Evolutionary conservation across 2,888 invertebrate genomes (phyloP), one percentile per base, ranked within the genome.

Genomic region (Lampropteryx suffumata): DNA sequence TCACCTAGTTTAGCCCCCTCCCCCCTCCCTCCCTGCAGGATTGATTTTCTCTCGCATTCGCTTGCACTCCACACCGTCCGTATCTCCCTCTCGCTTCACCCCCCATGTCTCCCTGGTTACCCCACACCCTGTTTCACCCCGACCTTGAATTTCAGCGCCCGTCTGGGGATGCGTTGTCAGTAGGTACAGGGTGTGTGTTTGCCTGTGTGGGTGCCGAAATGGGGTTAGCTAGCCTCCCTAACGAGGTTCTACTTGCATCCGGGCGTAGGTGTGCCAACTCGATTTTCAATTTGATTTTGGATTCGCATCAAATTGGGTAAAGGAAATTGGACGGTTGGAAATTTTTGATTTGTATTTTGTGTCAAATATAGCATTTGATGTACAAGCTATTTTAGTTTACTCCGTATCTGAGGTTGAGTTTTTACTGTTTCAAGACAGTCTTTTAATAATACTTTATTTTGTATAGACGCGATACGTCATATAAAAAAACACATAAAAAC

Each of bases 1-100:
- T 89, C 88, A 89, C 89, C 89, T 90, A 90, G 86, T 88, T 89
- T 81, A n/a, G n/a, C n/a, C n/a, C n/a, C n/a, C n/a, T n/a, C n/a
- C n/a, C n/a, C n/a, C 79, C 76, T 76, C 77, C 69, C 79, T 76
- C 82, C 82, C 71, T 90, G 89, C 89, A 89, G 88, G 85, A 90
- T 89, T 88, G 90, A 90, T 89, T 88, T 88, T 89, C 85, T 81
- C 76, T 82, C 82, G 65, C 82, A 84, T 84, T 84, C 81, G 76
- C 90, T 86, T 90, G 90, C 90, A 90, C 84, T 87, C 84, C 61
- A 59, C 60, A 74, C 78, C 76, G 77, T 76, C 71, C 56, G 71
- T 81, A 64, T 68, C 57, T 64, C 73, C 65, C 70, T 86, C 84
- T 73, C 81, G 62, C 52, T 52, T 29, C 21, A 32, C 28, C 33